Conservation (phyloP, 2,113 vertebrate genomes). For the Pangasianodon gigas region DNA sequence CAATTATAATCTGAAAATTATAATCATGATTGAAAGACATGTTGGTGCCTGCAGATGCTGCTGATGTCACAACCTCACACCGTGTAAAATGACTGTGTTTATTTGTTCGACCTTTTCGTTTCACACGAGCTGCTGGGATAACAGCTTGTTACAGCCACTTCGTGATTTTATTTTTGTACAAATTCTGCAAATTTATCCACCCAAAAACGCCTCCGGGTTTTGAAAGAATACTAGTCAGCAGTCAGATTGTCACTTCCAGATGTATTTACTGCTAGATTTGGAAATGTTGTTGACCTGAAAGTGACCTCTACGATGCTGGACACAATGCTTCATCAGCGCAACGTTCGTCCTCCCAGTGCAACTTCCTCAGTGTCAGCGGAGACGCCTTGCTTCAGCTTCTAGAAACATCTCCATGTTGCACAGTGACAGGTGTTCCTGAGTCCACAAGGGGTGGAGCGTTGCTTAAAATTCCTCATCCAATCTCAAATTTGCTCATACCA, state of each 20-base stretch:
- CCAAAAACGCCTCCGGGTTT: neutral
- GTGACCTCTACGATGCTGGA: neutral
- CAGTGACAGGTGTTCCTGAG: neutral
- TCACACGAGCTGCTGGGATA: neutral
- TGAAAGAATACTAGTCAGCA: neutral
- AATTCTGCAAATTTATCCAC: neutral
- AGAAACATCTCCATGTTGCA: neutral
- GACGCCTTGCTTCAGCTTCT: neutral
- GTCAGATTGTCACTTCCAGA: neutral
- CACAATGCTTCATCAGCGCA: neutral
- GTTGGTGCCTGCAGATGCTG: neutral
- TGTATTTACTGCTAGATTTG: neutral
- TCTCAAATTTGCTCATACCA: neutral
- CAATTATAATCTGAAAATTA: neutral
- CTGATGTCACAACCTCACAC: neutral
- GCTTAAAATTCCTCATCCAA: neutral
- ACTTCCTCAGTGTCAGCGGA: neutral
- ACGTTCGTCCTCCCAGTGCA: too few species aligned
- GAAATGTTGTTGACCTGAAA: neutral
- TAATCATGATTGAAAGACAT: neutral
- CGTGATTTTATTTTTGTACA: neutral
- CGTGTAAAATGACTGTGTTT: neutral
- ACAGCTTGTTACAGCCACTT: neutral
- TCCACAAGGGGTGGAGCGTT: neutral
- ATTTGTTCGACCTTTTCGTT: neutral